Evolutionary conservation across 2,888 invertebrate species (phyloP).

Genomic region (Boloria selene): DNA sequence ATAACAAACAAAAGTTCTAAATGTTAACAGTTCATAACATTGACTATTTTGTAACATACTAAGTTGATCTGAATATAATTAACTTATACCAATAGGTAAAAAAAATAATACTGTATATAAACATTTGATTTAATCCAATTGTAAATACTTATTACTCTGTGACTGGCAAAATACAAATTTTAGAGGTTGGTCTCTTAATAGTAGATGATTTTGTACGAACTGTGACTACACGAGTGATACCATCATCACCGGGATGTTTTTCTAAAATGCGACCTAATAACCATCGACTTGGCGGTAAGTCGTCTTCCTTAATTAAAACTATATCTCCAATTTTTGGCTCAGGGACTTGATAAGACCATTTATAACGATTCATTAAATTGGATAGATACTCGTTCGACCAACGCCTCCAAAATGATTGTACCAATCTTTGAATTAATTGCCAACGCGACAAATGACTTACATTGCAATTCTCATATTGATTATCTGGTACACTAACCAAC

Average conservation of each 20-base stretch:
- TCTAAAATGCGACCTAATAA: conserved; percentile 26
- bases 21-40: too few species aligned
- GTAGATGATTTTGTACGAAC: conserved; percentile 10
- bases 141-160: too few species aligned
- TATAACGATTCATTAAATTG: conserved; percentile 31
- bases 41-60: too few species aligned
- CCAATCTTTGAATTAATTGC: conserved; percentile 33
- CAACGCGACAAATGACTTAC: conserved; percentile 29
- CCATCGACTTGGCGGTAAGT: conserved; percentile 34
- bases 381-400: conserved; percentile 33
- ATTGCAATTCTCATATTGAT: conserved; percentile 21
- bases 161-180: not conserved
- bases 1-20: too few species aligned
- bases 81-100: too few species aligned
- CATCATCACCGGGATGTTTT: conserved; percentile 28
- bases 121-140: too few species aligned
- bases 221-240: conserved; percentile 24
- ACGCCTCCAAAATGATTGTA: conserved; percentile 34
- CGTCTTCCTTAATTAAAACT: conserved; percentile 36
- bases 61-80: too few species aligned
- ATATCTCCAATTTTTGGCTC: conserved; percentile 36
- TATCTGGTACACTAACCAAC: conserved; percentile 27
- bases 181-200: conserved; percentile 16
- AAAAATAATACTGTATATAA: too few species aligned
- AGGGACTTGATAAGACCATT: conserved; percentile 29